Evolutionary conservation across 2,888 invertebrate genomes (phyloP), one percentile per base, ranked within the genome.

Genomic region (Diarsia mendica): DNA sequence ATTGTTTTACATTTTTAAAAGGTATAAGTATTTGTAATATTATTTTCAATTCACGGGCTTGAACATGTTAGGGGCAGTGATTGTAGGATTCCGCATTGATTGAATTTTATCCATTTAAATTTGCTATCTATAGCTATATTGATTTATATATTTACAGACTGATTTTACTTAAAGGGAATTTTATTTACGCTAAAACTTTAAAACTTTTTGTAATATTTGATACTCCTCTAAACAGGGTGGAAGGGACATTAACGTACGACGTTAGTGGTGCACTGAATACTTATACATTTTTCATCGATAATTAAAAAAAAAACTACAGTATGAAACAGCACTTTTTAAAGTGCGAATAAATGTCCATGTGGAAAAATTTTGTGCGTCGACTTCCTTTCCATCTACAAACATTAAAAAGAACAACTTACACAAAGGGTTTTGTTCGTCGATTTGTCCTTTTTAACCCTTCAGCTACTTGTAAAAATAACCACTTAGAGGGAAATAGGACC

Each of bases 401-500:
- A 39, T 10, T 10, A 53, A 55, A 55, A 53, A 44, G n/a, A 28
- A 46, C 51, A 46, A 55, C 33, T 46, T 39, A 60, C 15, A 4
- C 11, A 46, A 15, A 51, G 18, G 8, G 10, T 23, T n/a, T n/a
- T 33, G 23, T 8, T 65, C 13, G 9, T 48, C 15, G 33, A 55
- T 66, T 48, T 28, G 20, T 48, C n/a, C 66, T 6, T 55, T 55
- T 53, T 39, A 76, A 64, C 33, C 6, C 20, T 55, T 20, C 20
- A 11, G 18, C 23, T 60, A 64, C 23, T 63, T 64, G 23, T 18
- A 13, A 9, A 76, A 15, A 76, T 39, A 48, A 55, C 15, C 51
- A 51, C 46, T 74, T 2, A 64, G 20, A 23, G 15, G 20, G 20
- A 53, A 64, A 28, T 48, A 48, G 23, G 23, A 53, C 28, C 10